A percentile compares a stretch with the other conserved stretches of the same genome.
These are phyloP conservation scores for Eidolon dupreanum DNA, from an alignment of 2,797 vertebrate genomes.

Conservation along the genomic window DNA sequence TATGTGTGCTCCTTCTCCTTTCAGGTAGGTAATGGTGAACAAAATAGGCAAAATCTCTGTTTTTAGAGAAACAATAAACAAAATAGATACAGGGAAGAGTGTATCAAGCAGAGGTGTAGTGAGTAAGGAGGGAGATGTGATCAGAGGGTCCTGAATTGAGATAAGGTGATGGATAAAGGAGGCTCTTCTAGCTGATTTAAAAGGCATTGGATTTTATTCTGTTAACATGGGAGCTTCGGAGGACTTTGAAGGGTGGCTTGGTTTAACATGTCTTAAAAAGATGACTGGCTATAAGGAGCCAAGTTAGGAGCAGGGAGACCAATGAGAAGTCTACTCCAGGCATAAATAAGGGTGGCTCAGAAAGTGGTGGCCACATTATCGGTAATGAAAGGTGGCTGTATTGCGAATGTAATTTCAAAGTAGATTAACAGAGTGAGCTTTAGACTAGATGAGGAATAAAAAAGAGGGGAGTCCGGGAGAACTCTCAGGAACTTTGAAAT, in stretches of 20 bases:
- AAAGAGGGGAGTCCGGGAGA: background rate
- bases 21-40: background rate
- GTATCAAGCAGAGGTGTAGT: background rate
- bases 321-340: background rate
- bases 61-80: background rate
- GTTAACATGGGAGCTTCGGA: background rate
- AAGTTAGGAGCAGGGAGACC: background rate
- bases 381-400: background rate
- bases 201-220: background rate
- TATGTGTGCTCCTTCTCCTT: background rate
- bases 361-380: background rate
- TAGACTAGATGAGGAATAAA: background rate
- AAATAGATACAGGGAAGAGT: background rate
- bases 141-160: background rate
- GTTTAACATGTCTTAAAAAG: background rate
- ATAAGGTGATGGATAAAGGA: background rate
- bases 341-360: background rate
- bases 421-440: background rate
- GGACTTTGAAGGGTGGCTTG: background rate
- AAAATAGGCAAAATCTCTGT: background rate
- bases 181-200: background rate
- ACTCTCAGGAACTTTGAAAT: background rate
- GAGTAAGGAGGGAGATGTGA: background rate
- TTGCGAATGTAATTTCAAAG: background rate
- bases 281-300: background rate